Evolutionary conservation across 1,140 invertebrate genomes (phyloP), one percentile per base, ranked within the genome.

Genomic region (Sycobia sp.): DNA sequence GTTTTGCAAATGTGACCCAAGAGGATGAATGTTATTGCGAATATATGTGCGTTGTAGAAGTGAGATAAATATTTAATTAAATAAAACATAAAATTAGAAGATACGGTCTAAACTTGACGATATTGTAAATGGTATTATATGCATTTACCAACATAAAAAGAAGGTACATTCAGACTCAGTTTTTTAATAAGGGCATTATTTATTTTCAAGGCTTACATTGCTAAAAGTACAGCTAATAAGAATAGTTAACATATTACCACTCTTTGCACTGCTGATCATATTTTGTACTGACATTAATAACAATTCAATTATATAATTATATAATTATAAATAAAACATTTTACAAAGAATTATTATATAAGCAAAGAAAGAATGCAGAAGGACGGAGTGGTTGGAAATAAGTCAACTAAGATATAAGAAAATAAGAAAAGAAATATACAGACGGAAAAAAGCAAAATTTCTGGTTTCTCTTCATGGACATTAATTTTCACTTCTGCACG

Each of bases 51-150:
- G 77, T 74, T 79, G 77, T 78, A 80, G 72, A 79, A 74, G 68
- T 75, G 76, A 76, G 71, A 73, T 73, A 69, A 78, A 74, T 79
- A 79, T 79, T 81, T 79, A 78, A 79, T 78, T 78, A 76, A 79
- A 79, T 78, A 78, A 80, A 80, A 77, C 67, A 66, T 71, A 73
- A 77, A 77, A 75, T 78, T 79, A 77, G 73, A 75, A 67, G 38
- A 71, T 69, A 60, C 71, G 60, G 55, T 62, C 65, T 68, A 56
- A 54, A 46, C 20, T 47, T 54, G 29, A 47, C 39, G 36, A 61
- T 29, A 20, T 18, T 47, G 29, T n/a, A 18, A 36, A 55, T 5
- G 1, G 9, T n/a, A 20, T 3, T n/a, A 39, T 14, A n/a, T 57
- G 2, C 41, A 46, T 54, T 2, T 11, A 39, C 20, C 14, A 22